Evolutionary conservation across 2,888 invertebrate species (phyloP).

Genomic region (Deilephila elpenor): DNA sequence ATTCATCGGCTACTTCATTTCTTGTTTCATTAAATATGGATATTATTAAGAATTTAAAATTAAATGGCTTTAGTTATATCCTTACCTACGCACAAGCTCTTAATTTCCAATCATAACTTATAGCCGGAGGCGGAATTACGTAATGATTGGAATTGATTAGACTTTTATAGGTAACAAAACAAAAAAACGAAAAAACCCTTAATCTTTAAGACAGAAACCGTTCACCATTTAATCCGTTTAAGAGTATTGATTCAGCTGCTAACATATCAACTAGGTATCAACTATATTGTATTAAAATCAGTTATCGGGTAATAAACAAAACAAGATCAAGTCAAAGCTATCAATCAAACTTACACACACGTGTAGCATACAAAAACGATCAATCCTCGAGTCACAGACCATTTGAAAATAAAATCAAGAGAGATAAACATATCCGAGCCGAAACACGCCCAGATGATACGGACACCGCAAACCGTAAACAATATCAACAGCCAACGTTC

Average conservation of each 20-base stretch:
- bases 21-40: background rate
- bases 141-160: background rate
- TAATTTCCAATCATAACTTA: background rate
- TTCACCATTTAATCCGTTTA: too few relatives aligned
- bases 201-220: too few relatives aligned
- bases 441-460: constrained; percentile 5
- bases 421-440: background rate
- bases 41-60: background rate
- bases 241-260: too few relatives aligned
- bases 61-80: background rate
- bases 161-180: background rate
- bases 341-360: background rate
- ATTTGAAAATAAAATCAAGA: background rate
- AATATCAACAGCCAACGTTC: constrained; percentile 19
- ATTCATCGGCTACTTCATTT: background rate
- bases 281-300: too few relatives aligned
- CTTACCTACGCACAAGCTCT: background rate
- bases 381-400: background rate
- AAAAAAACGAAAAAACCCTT: too few relatives aligned
- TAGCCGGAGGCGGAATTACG: background rate
- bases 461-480: constrained; percentile 14
- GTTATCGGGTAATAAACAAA: too few relatives aligned
- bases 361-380: background rate
- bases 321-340: background rate
- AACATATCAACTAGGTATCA: too few relatives aligned